Percentiles rank a stretch among this genome's conserved stretches.
Evolutionary conservation across 2,797 vertebrate genomes (phyloP).

Genomic region (Manis pentadactyla): DNA sequence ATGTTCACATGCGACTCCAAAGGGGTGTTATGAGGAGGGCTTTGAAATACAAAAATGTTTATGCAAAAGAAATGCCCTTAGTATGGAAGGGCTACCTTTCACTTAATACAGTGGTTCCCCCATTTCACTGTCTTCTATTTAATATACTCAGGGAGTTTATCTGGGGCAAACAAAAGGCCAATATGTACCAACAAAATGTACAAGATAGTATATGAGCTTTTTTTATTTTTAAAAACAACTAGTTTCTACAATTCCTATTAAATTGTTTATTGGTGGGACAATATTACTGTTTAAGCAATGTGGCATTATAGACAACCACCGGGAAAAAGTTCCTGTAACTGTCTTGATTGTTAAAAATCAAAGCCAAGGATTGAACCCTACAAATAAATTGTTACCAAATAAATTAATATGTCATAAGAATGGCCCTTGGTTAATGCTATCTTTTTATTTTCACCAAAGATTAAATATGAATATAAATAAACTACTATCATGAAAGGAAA

Average conservation of each 20-base stretch:
- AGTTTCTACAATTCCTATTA: not conserved
- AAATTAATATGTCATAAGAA: slow-evolving; percentile 32
- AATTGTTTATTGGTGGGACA: slow-evolving; percentile 21
- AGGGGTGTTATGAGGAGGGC: not conserved
- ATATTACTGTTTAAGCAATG: not conserved
- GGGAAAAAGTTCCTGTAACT: not conserved
- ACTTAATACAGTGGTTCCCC: not conserved
- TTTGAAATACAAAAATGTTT: not conserved
- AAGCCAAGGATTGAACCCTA: slow-evolving; percentile 11
- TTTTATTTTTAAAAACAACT: not conserved
- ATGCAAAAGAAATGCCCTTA: not conserved
- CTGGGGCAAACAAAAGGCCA: not conserved
- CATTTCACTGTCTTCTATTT: not conserved
- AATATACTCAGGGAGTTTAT: not conserved
- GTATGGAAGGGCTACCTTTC: not conserved
- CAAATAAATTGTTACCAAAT: slow-evolving; percentile 48
- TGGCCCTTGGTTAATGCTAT: not conserved
- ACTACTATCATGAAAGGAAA: not conserved
- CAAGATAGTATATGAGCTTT: not conserved
- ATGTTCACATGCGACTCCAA: slow-evolving; percentile 46
- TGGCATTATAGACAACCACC: not conserved
- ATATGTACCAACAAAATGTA: not conserved
- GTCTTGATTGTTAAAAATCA: slow-evolving; percentile 25
- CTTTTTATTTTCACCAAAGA: slow-evolving; percentile 42
- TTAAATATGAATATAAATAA: not conserved